Base-by-base conservation (phyloP, 2,888 invertebrate genomes). In the Pasiphila rectangulata region DNA sequence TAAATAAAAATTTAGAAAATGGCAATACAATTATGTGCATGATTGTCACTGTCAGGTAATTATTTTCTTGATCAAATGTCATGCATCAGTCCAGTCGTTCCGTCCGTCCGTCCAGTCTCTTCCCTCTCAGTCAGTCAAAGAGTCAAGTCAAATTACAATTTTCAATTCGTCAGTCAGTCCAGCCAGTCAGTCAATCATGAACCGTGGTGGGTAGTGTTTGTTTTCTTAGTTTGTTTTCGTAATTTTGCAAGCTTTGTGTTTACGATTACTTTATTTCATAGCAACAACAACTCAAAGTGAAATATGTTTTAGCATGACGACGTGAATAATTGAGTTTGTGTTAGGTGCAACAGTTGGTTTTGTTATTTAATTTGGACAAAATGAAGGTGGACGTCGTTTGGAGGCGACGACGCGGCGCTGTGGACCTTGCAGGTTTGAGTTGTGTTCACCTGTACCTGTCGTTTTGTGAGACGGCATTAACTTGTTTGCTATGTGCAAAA, bases 371-470 rank as follows among this genome's bases (percentile, higher is more conserved):
- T 78, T 79, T 77, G 75, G 69, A 79, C 73, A 83, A 69, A 72
- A 85, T 87, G 87, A 84, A 79, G 80, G 78, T 80, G 80, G 77
- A 76, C 65, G 68, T 69, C 61, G 71, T 64, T 73, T 38, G 56
- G 46, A 73, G 82, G 81, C 78, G 79, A 74, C 83, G 79, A 69
- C 79, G 78, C 79, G 69, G 73, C 62, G 69, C 71, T 67, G 62
- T 69, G 54, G 68, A 77, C 72, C 69, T 83, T 68, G 78, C 83
- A 85, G 85, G 87, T 87, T 65, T 51, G 79, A 79, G 60, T 55
- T 61, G 30, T 9, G 16, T 15, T n/a, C n/a, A n/a, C n/a, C n/a
- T n/a, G n/a, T n/a, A n/a, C n/a, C n/a, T n/a, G n/a, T n/a, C n/a
- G n/a, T n/a, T n/a, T n/a, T n/a, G n/a, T n/a, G n/a, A n/a, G n/a